Evolutionary conservation across 2,797 vertebrate species (phyloP).

Genomic region (Alectoris magna): DNA sequence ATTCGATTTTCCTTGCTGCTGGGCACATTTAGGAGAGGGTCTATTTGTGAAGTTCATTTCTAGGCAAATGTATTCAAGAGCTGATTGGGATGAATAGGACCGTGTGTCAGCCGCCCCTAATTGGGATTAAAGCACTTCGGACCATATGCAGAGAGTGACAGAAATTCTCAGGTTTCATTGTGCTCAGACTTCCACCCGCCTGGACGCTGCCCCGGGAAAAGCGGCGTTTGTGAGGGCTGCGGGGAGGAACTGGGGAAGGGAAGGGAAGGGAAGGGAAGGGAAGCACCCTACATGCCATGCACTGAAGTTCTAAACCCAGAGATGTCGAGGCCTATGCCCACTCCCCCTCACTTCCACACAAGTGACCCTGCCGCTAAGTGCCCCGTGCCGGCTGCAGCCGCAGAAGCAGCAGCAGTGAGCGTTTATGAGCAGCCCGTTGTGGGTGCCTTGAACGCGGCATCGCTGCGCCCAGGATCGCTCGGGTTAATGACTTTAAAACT

Average conservation of each 20-base stretch:
- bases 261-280: background rate
- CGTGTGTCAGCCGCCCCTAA: slow-evolving; percentile 99
- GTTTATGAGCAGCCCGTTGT: background rate
- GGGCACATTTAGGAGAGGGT: slow-evolving; percentile 92
- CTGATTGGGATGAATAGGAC: slow-evolving; percentile 91
- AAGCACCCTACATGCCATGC: background rate
- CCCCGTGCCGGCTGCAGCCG: background rate
- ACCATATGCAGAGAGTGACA: slow-evolving; percentile 95
- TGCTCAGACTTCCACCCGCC: slow-evolving; percentile 84
- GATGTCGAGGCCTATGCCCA: too few species aligned
- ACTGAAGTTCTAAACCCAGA: background rate
- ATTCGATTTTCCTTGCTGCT: slow-evolving; percentile 97
- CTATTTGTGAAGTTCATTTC: slow-evolving; percentile 98
- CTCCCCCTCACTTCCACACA: background rate
- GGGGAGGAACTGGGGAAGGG: too few species aligned
- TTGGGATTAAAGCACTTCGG: slow-evolving; percentile 99
- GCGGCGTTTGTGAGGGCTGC: too few species aligned
- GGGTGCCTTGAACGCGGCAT: background rate
- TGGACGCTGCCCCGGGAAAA: too few species aligned
- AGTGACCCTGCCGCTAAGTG: background rate
- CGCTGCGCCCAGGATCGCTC: background rate
- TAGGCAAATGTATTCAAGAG: slow-evolving; percentile 98
- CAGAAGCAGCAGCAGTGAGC: background rate
- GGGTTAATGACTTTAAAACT: background rate
- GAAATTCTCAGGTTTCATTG: slow-evolving; percentile 94